Evolutionary conservation across 92 coral and sea anemone genomes (phyloP).

Genomic region (Phenganax subtilis): DNA sequence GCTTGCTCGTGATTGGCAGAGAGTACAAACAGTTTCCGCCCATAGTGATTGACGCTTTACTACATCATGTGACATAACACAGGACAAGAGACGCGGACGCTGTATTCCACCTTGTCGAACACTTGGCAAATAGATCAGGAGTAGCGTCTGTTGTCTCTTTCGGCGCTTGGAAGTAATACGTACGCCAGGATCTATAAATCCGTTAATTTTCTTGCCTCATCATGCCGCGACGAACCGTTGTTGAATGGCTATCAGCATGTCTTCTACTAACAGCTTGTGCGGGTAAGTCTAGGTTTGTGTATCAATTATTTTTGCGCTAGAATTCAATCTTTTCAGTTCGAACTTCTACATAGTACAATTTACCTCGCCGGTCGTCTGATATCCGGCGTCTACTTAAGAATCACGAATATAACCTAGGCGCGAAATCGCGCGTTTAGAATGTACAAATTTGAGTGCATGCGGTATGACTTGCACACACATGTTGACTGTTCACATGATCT

Average conservation of each 20-base stretch:
- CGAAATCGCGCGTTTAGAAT: neutral
- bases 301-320: neutral
- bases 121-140: constrained; percentile 13
- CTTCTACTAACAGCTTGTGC: neutral
- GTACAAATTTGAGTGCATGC: too few relatives aligned
- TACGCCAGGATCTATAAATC: too few relatives aligned
- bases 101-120: neutral
- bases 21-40: constrained; percentile 20
- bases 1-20: constrained; percentile 21
- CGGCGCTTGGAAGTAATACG: neutral
- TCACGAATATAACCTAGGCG: constrained; percentile 6
- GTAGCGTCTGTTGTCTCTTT: constrained; percentile 18
- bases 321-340: neutral
- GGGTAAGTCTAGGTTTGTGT: neutral
- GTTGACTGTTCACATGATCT: neutral
- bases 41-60: constrained; percentile 36
- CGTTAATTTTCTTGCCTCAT: neutral
- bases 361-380: neutral
- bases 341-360: neutral
- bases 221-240: neutral
- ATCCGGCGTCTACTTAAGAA: neutral
- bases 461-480: neutral
- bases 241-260: neutral
- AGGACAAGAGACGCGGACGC: neutral
- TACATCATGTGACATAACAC: constrained; percentile 25